Evolutionary conservation across 2,888 invertebrate genomes (phyloP).

Genomic region (Mellilla xanthometata): DNA sequence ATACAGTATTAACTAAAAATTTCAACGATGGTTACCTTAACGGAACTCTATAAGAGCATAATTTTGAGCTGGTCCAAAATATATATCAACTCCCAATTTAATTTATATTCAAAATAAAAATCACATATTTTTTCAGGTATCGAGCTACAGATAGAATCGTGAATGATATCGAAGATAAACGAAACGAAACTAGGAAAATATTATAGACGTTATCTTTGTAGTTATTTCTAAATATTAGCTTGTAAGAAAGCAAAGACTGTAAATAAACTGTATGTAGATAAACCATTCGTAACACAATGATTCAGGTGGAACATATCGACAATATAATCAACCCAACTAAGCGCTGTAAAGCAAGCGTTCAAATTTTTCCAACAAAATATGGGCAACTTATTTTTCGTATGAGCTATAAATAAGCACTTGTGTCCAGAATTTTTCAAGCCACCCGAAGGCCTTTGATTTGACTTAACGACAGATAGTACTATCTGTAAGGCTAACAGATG

Average conservation of each 20-base stretch:
- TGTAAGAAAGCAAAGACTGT: conserved; percentile 70
- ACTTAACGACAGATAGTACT: no score
- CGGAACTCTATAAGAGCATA: no score
- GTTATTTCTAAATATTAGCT: conserved; percentile 35
- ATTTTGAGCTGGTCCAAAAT: no score
- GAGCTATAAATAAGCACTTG: no score
- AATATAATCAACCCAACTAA: conserved; percentile 52
- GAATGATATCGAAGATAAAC: conserved; percentile 54
- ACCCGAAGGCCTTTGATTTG: no score
- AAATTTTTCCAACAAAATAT: conserved; percentile 17
- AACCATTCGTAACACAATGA: conserved; percentile 55
- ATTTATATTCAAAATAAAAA: no score
- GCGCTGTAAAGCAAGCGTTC: conserved; percentile 15
- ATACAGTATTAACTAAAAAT: no score
- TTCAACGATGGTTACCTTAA: no score
- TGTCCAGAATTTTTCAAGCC: no score
- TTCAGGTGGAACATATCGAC: conserved; percentile 77
- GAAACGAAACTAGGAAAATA: conserved; percentile 57
- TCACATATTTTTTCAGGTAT: conserved; percentile 52
- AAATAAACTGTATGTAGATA: conserved; percentile 63
- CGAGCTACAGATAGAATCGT: conserved; percentile 49
- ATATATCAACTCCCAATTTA: no score
- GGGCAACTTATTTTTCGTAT: no score
- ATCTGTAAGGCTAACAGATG: no score
- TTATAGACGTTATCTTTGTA: conserved; percentile 55